Conservation (phyloP, 1,140 invertebrate genomes). For the Oryzaephilus surinamensis region DNA sequence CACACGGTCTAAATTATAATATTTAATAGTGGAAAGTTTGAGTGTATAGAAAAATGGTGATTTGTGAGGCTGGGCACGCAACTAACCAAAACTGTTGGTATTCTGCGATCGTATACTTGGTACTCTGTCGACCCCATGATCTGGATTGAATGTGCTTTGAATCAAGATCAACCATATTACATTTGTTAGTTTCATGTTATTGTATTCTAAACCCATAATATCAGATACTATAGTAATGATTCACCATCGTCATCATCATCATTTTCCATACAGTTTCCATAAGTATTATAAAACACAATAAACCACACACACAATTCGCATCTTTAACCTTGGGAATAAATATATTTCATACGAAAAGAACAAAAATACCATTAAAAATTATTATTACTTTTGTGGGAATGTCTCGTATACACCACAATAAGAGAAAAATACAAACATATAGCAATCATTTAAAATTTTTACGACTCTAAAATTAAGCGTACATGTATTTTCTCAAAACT, state of each 20-base stretch:
- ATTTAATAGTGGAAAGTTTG: conserved; percentile 17
- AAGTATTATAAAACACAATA: no score
- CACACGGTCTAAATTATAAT: conserved; percentile 24
- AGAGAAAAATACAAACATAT: no score
- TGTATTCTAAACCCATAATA: neutral
- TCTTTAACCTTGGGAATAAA: neutral
- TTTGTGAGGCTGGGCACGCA: conserved; percentile 22
- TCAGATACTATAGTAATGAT: neutral
- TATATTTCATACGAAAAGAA: no score
- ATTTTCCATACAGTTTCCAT: no score
- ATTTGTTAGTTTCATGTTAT: conserved; percentile 3
- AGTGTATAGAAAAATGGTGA: no score
- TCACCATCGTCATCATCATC: neutral
- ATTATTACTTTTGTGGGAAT: no score
- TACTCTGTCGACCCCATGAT: conserved; percentile 12
- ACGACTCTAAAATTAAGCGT: no score
- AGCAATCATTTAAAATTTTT: no score
- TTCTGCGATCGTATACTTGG: conserved; percentile 11
- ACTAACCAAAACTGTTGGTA: conserved; percentile 14
- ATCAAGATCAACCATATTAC: conserved; percentile 7
- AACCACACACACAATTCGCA: no score
- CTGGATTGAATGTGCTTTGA: conserved; percentile 15
- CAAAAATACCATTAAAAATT: no score
- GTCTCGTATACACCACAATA: no score
- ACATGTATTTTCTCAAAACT: no score